Evolutionary conservation across 2,797 vertebrate genomes (phyloP).

Genomic region (Falco peregrinus): DNA sequence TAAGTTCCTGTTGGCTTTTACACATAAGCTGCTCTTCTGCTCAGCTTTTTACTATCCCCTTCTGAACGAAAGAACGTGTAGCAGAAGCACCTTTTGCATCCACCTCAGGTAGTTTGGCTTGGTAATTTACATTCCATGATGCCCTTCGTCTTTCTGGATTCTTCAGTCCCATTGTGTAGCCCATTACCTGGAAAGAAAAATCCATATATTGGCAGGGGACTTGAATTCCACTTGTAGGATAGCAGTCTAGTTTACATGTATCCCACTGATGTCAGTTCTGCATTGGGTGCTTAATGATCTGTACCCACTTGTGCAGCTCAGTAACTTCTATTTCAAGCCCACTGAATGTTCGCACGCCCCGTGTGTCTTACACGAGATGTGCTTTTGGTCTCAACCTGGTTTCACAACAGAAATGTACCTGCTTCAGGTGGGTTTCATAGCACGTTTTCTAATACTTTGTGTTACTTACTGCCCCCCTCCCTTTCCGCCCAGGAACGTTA

Average conservation of each 20-base stretch:
- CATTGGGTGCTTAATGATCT: background rate
- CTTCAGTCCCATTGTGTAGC: background rate
- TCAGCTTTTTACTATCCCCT: background rate
- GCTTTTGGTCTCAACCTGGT: background rate
- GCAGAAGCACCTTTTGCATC: background rate
- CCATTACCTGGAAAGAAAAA: background rate
- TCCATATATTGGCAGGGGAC: background rate
- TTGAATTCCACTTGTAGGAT: background rate
- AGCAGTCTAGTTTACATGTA: background rate
- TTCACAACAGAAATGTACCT: background rate
- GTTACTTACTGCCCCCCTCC: background rate
- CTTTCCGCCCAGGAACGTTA: background rate
- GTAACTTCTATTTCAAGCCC: background rate
- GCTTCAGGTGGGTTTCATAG: background rate
- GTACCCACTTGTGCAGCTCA: background rate
- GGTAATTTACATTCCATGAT: background rate
- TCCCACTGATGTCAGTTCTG: background rate
- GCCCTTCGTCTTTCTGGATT: background rate
- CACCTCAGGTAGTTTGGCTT: background rate
- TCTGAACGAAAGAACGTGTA: background rate
- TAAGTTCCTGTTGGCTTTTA: background rate
- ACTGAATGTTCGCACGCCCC: rapidly evolving
- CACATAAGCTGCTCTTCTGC: background rate
- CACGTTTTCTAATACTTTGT: background rate
- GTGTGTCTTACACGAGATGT: background rate